Percentiles rank a stretch among this genome's conserved stretches.
phyloP scores from a whole-genome alignment of 2,888 invertebrate genomes.

The Acholoe squamosa region DNA sequence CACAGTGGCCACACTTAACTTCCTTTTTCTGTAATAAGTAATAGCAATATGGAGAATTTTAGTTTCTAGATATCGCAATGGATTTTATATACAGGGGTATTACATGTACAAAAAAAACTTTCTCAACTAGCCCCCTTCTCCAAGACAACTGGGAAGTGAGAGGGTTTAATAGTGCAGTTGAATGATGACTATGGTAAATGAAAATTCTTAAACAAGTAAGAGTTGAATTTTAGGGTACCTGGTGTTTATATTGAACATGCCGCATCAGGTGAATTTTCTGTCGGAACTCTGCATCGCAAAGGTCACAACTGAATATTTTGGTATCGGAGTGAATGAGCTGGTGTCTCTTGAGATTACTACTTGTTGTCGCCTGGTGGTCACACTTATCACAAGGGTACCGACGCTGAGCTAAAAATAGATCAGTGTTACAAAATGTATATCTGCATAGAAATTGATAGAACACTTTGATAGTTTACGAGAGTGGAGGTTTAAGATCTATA shows the following conservation, averaged over 20 bases:
- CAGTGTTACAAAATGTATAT: no score
- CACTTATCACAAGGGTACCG: conserved; percentile 77
- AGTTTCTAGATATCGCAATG: no score
- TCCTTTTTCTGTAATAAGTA: conserved; percentile 76
- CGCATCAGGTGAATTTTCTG: conserved; percentile 82
- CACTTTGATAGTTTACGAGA: background rate
- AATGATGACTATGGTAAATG: no score
- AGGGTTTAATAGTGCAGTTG: no score
- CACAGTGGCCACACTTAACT: conserved; percentile 80
- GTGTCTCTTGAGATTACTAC: conserved; percentile 81
- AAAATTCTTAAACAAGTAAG: no score
- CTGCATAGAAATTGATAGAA: background rate
- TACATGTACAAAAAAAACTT: no score
- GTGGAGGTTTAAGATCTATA: background rate
- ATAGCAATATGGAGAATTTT: no score
- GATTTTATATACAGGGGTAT: no score
- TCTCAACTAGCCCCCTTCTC: no score
- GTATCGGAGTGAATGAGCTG: conserved; percentile 78
- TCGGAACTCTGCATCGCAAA: conserved; percentile 76
- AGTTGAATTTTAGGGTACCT: conserved; percentile 71
- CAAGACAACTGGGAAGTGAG: no score
- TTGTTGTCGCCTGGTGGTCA: conserved; percentile 77
- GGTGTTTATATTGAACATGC: conserved; percentile 80
- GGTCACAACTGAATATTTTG: conserved; percentile 75
- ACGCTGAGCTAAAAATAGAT: conserved; percentile 64